These are phyloP conservation scores for Lycaon pictus DNA, from an alignment of 2,113 vertebrate genomes.

Conservation along the genomic window DNA sequence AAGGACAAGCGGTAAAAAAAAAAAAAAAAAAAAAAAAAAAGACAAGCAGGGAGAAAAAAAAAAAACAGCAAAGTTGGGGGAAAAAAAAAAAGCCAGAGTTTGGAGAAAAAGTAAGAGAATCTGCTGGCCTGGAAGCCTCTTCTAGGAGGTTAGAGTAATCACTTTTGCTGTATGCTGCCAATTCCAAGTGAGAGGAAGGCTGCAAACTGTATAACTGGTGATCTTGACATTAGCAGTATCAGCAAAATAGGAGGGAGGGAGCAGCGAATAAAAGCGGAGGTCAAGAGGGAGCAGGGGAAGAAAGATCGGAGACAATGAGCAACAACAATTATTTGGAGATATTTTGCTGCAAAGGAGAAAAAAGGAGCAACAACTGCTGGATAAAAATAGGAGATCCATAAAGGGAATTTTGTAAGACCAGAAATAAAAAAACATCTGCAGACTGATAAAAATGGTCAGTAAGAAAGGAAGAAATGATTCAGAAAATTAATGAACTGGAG, in stretches of 20 bases:
- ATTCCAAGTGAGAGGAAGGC: neutral
- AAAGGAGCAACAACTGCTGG: neutral
- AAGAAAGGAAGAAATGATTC: neutral
- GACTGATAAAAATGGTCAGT: neutral
- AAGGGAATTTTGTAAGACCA: neutral
- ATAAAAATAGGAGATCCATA: neutral
- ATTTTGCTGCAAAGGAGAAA: neutral
- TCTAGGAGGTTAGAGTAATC: neutral
- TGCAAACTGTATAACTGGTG: neutral
- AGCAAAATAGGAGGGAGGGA: neutral
- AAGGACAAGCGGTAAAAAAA: neutral
- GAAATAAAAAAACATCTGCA: neutral
- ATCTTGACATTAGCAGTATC: neutral
- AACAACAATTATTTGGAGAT: neutral
- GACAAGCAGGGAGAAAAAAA: neutral
- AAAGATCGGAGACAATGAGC: neutral
- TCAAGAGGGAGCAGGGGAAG: neutral
- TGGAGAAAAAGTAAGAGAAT: neutral
- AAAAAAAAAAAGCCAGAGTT: neutral
- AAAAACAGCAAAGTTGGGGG: neutral
- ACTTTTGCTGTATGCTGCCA: neutral
- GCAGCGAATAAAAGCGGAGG: neutral
- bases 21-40: neutral
- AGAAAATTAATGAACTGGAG: slow-evolving; percentile 5
- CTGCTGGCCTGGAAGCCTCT: neutral